These are phyloP conservation scores for Limnothrissa miodon DNA, from an alignment of 2,113 vertebrate genomes.

Conservation along the genomic window DNA sequence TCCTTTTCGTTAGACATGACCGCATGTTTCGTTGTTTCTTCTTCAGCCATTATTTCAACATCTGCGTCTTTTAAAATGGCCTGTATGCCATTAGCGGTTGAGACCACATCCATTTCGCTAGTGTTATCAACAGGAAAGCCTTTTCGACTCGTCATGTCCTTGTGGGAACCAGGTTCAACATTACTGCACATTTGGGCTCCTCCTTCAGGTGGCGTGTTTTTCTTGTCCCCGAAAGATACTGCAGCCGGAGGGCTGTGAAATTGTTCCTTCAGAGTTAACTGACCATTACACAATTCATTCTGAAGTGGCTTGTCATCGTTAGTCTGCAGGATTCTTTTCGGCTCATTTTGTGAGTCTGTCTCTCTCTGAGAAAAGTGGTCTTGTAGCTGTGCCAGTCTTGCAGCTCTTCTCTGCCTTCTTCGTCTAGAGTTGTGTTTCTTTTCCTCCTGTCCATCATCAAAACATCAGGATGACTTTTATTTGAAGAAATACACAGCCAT, in stretches of 20 bases:
- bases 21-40: background rate
- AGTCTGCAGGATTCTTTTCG: background rate
- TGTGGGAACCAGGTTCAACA: background rate
- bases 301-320: background rate
- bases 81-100: background rate
- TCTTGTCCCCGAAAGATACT: background rate
- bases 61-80: background rate
- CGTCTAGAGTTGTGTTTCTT: constrained; percentile 45
- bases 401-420: constrained; percentile 56
- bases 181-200: background rate
- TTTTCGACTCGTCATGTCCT: background rate
- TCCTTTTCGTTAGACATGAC: background rate
- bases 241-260: background rate
- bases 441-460: constrained; percentile 60
- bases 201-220: background rate
- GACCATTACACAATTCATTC: background rate
- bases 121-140: background rate
- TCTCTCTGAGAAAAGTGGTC: constrained; percentile 52
- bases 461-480: constrained; percentile 18
- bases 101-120: background rate
- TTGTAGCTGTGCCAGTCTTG: constrained; percentile 53
- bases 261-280: background rate
- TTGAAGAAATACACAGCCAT: background rate
- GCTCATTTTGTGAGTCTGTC: background rate
- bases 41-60: background rate